Base-by-base conservation (phyloP, 2,888 invertebrate genomes). In the Morpho achilles region DNA sequence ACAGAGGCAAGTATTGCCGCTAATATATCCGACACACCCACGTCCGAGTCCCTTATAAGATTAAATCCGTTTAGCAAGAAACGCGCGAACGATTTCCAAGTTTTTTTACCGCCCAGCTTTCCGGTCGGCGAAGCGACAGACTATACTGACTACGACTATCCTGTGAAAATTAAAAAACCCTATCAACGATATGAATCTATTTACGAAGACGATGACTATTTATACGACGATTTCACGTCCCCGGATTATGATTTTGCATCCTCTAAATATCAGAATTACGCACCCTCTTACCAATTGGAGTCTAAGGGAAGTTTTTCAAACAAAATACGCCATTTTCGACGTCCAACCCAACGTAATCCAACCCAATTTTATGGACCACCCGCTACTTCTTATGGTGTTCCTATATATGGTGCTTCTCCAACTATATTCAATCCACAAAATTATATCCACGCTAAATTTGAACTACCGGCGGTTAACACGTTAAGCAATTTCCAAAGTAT, bases 111-210 rank as follows among this genome's bases (percentile, higher is more conserved):
- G 7, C 76, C 78, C 0, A 74, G 72, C 55, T 79, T 76, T 60
- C 74, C 76, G 3, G 63, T 77, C 22, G 79, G 77, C 39, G 79
- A 78, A 57, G 74, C 75, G 8, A 62, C 69, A 5, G 78, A 78
- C 51, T 72, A 70, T 41, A 63, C 56, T 44, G 67, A 73, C 44
- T 69, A 74, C 9, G 72, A 76, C 5, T 69, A 70, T 7, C 59
- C 67, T 40, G 59, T 61, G 32, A 56, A 57, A 52, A 63, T 51
- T 53, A 54, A 60, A 59, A 67, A 64, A 54, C 63, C 57, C 9
- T 67, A 70, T 53, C 66, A 70, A n/a, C 72, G 73, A 54, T 69
- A 72, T 40, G 69, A 74, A 66, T 56, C 64, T 3, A 65, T 66
- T 63, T 73, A 75, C 16, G 73, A 73, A 5, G 75, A 78, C 39